Base-by-base conservation (phyloP, 2,888 invertebrate species). In the Cerastoderma edule region DNA sequence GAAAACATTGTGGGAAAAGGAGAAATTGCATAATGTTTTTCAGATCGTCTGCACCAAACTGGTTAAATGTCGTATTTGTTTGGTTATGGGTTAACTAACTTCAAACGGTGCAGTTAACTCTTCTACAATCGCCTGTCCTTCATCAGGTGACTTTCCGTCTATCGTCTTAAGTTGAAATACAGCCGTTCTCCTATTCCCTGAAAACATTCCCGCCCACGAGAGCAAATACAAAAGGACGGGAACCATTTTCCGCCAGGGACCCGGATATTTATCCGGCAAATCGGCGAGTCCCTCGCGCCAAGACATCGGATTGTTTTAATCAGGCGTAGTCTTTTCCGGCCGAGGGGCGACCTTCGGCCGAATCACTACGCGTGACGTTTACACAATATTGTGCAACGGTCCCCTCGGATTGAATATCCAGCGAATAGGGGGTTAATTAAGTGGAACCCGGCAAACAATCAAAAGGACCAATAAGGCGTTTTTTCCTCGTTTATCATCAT, bases 381-480 rank as follows among this genome's bases (percentile, higher is more conserved):
- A 81, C 78, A 81, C 78, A 81, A 78, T 81, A 81, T 81, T 81
- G 81, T 81, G 81, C 81, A 81, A 81, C 81, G 81, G 70, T 64
- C 78, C 65, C 67, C 57, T 10, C 64, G 53, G 78, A 78, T 78
- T 73, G 73, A 78, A 75, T 74, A 69, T 78, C 75, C 64, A 44
- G 71, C 56, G 27, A 35, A 60, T n/a, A 63, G 65, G 64, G 75
- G 78, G 81, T 81, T 81, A 81, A 81, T 81, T 81, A 81, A 78
- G 73, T 71, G 53, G 71, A 75, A 70, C 73, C 65, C 65, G 70
- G 75, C 78, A 75, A 75, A 81, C 78, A 81, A 75, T 71, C 71
- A 57, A 69, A 60, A 53, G 67, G 71, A 81, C 81, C 81, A 78
- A 81, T 81, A 78, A 75, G 75, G 78, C 68, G n/a, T 57, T 56